phyloP scores from a whole-genome alignment of 2,888 invertebrate genomes.

The Ornithoptera priamus region DNA sequence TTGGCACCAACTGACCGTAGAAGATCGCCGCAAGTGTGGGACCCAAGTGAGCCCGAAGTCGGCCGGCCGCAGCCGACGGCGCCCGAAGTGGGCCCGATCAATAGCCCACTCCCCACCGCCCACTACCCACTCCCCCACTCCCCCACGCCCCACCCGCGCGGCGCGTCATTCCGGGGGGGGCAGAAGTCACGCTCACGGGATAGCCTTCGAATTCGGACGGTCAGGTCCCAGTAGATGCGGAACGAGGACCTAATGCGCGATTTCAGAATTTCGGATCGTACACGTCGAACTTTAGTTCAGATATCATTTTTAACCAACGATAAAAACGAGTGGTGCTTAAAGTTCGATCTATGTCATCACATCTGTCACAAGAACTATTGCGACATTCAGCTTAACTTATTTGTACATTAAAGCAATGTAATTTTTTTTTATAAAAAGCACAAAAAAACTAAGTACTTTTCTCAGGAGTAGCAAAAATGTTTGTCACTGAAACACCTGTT shows the following conservation, averaged over 20 bases:
- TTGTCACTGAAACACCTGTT: too few relatives aligned
- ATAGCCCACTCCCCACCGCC: constrained; percentile 57
- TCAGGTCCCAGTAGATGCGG: constrained; percentile 58
- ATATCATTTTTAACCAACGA: too few relatives aligned
- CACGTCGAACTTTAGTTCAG: too few relatives aligned
- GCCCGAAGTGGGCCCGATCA: constrained; percentile 72
- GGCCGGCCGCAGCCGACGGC: constrained; percentile 60
- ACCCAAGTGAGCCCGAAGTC: constrained; percentile 68
- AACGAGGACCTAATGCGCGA: constrained; percentile 37
- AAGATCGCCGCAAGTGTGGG: constrained; percentile 53
- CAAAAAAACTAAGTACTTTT: too few relatives aligned
- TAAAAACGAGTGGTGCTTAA: too few relatives aligned
- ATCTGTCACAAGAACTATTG: too few relatives aligned
- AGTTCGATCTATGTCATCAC: too few relatives aligned
- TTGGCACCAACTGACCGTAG: constrained; percentile 70
- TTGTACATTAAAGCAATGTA: too few relatives aligned
- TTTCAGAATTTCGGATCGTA: constrained; percentile 32
- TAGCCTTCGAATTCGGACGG: constrained; percentile 71
- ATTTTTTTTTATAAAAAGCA: too few relatives aligned
- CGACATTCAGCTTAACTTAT: too few relatives aligned
- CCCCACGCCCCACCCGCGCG: constrained; percentile 40
- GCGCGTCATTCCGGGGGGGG: constrained; percentile 73
- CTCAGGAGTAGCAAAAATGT: too few relatives aligned
- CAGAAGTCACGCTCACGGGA: constrained; percentile 72
- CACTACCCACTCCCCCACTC: too few relatives aligned